These are phyloP conservation scores for Ptychadena robeensis DNA, from an alignment of 2,797 vertebrate genomes.

Conservation along the genomic window DNA sequence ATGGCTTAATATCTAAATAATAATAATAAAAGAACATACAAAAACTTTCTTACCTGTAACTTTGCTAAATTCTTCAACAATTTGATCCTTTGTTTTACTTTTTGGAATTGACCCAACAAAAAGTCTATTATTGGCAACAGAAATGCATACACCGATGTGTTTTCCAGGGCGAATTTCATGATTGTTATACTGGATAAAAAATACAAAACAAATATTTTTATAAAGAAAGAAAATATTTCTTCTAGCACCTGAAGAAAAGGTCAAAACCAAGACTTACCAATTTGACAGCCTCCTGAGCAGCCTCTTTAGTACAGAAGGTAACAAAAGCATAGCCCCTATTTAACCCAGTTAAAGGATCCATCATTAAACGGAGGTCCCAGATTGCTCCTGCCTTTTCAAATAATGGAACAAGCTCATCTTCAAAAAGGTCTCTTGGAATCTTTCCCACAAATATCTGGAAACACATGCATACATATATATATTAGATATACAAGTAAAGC, in stretches of 20 bases:
- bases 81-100: slow-evolving; percentile 99
- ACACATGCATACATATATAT: slow-evolving; percentile 54
- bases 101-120: slow-evolving; percentile 99
- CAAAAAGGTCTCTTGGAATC: slow-evolving; percentile 97
- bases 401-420: slow-evolving; percentile 96
- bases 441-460: slow-evolving; percentile 98
- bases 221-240: neutral
- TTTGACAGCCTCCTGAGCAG: slow-evolving; percentile 98
- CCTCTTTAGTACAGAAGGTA: slow-evolving; percentile 99
- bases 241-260: neutral
- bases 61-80: slow-evolving; percentile 95
- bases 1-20: too few relatives aligned
- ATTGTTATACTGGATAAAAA: slow-evolving; percentile 89
- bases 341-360: slow-evolving; percentile 97
- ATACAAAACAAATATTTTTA: too few relatives aligned
- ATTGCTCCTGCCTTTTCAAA: slow-evolving; percentile 98
- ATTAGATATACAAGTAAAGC: slow-evolving; percentile 34
- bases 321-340: slow-evolving; percentile 99
- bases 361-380: slow-evolving; percentile 99
- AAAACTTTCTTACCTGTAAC: slow-evolving; percentile 88
- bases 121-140: slow-evolving; percentile 96
- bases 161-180: slow-evolving; percentile 97
- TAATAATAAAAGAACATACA: too few relatives aligned
- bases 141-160: slow-evolving; percentile 97
- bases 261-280: slow-evolving; percentile 81